A percentile compares a stretch with the other conserved stretches of the same genome.
phyloP scores from a whole-genome alignment of 2,797 vertebrate genomes.

The Hipposideros larvatus region DNA sequence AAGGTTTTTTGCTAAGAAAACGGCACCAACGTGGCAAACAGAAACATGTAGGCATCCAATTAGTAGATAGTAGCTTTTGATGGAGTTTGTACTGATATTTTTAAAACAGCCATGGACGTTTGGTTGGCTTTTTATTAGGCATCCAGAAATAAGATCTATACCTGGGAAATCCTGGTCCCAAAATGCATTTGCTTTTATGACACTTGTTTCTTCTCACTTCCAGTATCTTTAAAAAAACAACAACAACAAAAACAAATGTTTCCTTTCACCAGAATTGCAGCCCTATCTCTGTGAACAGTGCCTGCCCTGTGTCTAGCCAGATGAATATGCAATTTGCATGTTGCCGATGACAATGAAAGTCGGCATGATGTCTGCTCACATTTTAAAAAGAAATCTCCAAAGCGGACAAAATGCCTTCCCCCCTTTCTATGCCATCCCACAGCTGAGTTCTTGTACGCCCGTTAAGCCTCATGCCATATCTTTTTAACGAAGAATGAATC shows the following conservation, averaged over 20 bases:
- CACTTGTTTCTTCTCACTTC: constrained; percentile 47
- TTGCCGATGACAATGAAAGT: constrained; percentile 66
- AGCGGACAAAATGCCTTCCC: constrained; percentile 56
- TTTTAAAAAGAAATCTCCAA: constrained; percentile 67
- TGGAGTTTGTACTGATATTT: neutral
- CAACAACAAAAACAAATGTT: constrained; percentile 10
- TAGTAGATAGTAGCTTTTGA: neutral
- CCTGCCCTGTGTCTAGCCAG: neutral
- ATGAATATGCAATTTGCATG: constrained; percentile 68
- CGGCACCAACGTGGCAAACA: neutral
- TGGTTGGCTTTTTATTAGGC: neutral
- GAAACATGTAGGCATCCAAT: neutral
- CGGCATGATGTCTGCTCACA: constrained; percentile 65
- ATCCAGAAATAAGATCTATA: neutral
- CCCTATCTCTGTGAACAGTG: constrained; percentile 62
- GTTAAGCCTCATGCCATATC: neutral
- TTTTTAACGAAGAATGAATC: constrained; percentile 71
- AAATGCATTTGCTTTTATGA: constrained; percentile 42
- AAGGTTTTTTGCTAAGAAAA: constrained; percentile 38
- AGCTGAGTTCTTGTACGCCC: constrained; percentile 42
- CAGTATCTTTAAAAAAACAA: neutral
- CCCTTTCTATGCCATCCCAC: constrained; percentile 42
- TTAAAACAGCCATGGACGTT: neutral
- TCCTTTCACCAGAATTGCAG: constrained; percentile 10
- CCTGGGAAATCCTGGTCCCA: neutral